Percentiles rank a stretch among this genome's conserved stretches.
Evolutionary conservation across 1,140 invertebrate genomes (phyloP).

Genomic region (Euura lappo): DNA sequence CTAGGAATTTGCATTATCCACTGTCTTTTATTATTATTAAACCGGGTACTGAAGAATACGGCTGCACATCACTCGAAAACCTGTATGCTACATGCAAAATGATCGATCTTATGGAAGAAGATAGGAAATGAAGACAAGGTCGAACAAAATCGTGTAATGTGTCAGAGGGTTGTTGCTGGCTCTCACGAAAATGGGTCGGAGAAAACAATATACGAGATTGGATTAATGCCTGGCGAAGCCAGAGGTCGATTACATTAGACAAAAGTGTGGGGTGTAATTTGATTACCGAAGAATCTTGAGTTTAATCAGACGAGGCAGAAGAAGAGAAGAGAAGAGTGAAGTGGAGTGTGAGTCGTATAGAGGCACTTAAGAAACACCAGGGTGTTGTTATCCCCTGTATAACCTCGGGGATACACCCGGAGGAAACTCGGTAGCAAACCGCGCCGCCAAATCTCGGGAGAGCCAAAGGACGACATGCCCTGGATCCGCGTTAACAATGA

Average conservation of each 20-base stretch:
- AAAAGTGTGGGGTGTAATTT: conserved; percentile 7
- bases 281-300: conserved; percentile 11
- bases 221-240: background rate
- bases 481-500: conserved; percentile 44
- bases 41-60: too few species aligned
- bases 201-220: background rate
- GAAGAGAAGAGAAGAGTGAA: background rate
- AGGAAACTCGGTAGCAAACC: background rate
- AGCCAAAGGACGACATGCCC: conserved; percentile 22
- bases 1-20: background rate
- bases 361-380: conserved; percentile 44
- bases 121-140: too few species aligned
- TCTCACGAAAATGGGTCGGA: background rate
- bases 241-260: conserved; percentile 1
- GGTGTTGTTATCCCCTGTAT: conserved; percentile 40
- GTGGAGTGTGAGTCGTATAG: background rate
- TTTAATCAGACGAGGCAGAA: conserved; percentile 41
- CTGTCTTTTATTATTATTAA: background rate
- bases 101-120: too few species aligned
- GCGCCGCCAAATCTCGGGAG: too few species aligned
- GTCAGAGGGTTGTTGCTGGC: background rate
- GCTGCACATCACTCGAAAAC: too few species aligned
- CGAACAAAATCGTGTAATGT: background rate
- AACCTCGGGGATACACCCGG: conserved; percentile 35
- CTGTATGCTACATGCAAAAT: too few species aligned